A percentile compares a stretch with the other conserved stretches of the same genome.
Conservation (phyloP, 2,797 vertebrate species). For the Eidolon dupreanum region DNA sequence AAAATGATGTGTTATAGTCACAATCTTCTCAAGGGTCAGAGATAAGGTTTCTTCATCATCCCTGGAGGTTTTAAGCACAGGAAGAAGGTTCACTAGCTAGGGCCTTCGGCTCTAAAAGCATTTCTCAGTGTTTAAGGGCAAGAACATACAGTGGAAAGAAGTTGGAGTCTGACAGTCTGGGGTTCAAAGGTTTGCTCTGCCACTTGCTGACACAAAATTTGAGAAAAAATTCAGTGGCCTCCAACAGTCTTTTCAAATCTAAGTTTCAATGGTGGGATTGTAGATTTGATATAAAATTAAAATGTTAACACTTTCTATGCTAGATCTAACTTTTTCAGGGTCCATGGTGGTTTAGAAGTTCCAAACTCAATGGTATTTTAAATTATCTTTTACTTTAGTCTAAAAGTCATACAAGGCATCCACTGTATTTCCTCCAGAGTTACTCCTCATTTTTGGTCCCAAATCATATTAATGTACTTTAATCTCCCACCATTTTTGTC, state of each 20-base stretch:
- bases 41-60: not conserved
- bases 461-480: not conserved
- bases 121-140: not conserved
- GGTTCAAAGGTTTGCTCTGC: not conserved
- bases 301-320: not conserved
- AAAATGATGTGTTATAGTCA: not conserved
- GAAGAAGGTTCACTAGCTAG: not conserved
- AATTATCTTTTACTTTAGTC: not conserved
- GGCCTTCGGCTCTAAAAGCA: not conserved
- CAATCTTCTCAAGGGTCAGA: not conserved
- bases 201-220: not conserved
- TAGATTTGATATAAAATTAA: slow-evolving; percentile 1
- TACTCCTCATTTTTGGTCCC: not conserved
- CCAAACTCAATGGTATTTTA: not conserved
- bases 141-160: not conserved
- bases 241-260: not conserved
- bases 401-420: not conserved
- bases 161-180: not conserved
- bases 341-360: not conserved
- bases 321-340: not conserved
- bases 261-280: not conserved
- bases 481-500: not conserved
- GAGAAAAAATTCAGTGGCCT: not conserved
- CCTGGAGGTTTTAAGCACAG: not conserved
- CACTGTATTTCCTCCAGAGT: not conserved